phyloP scores from a whole-genome alignment of 2,888 invertebrate species.

The Laspeyria flexula region DNA sequence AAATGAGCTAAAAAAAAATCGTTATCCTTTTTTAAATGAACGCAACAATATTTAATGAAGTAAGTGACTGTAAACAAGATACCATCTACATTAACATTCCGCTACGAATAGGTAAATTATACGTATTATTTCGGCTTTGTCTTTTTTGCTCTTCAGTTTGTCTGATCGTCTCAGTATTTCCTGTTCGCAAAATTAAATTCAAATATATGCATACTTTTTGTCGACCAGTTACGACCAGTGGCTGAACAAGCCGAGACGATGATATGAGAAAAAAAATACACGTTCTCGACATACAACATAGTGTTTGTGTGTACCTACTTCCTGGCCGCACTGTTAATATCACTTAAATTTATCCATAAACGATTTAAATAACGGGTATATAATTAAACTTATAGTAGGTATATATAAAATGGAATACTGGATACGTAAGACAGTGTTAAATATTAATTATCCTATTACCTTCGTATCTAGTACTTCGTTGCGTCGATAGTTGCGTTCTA shows the following conservation, averaged over 20 bases:
- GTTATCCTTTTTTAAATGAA: too few relatives aligned
- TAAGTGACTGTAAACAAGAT: constrained; percentile 1
- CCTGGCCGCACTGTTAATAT: constrained; percentile 48
- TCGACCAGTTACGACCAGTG: constrained; percentile 63
- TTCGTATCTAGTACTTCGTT: too few relatives aligned
- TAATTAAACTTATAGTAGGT: constrained; percentile 1
- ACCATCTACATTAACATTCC: constrained; percentile 20
- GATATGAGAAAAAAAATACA: constrained; percentile 48
- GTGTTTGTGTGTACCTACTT: constrained; percentile 53
- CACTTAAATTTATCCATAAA: neutral
- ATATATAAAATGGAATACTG: neutral
- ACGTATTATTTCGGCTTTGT: constrained; percentile 38
- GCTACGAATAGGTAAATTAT: constrained; percentile 28
- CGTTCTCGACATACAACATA: constrained; percentile 51
- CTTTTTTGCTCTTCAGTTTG: constrained; percentile 52
- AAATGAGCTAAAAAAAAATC: too few relatives aligned
- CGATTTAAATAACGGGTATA: neutral
- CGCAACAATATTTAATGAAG: neutral
- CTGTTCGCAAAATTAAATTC: constrained; percentile 80
- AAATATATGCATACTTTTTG: constrained; percentile 83
- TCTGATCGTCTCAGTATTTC: constrained; percentile 72
- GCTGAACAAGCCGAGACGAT: constrained; percentile 47
- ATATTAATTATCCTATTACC: too few relatives aligned
- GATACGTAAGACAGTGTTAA: too few relatives aligned
- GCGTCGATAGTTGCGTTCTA: too few relatives aligned